phyloP scores from a whole-genome alignment of 2,113 vertebrate genomes.

The Cyphomyrus plagiostoma region DNA sequence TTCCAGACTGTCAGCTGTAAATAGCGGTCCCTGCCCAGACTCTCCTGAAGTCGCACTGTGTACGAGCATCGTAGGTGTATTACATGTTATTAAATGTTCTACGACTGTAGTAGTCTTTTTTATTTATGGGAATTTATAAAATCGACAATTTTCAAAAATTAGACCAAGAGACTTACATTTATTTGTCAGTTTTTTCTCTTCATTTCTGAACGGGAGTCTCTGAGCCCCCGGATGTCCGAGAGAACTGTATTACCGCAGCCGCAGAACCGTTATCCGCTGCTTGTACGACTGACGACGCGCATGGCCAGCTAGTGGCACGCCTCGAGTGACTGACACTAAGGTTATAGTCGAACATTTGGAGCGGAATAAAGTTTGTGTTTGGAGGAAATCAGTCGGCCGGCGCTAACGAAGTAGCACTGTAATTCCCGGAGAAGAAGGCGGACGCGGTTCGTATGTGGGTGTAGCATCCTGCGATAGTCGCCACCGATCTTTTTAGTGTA shows the following conservation, averaged over 20 bases:
- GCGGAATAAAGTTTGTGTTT: not conserved
- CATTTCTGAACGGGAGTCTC: not conserved
- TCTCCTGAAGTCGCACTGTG: not conserved
- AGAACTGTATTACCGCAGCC: not conserved
- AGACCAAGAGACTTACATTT: not conserved
- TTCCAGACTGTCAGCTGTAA: slow-evolving; percentile 1
- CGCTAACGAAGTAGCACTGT: not conserved
- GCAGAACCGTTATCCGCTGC: not conserved
- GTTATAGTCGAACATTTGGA: not conserved
- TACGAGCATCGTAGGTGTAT: not conserved
- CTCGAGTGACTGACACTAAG: no score
- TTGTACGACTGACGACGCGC: not conserved
- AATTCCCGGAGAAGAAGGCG: not conserved
- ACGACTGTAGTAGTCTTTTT: not conserved
- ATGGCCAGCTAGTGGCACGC: not conserved
- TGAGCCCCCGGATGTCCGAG: not conserved
- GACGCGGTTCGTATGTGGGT: slow-evolving; percentile 8
- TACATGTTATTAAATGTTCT: not conserved
- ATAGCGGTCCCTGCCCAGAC: slow-evolving; percentile 1
- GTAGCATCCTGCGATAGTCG: not conserved
- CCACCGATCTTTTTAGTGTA: not conserved
- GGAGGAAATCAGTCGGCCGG: not conserved
- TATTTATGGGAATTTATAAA: not conserved
- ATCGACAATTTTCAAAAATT: not conserved
- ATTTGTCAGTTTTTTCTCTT: not conserved